phyloP scores from a whole-genome alignment of 1,140 invertebrate species.

The Diabrotica undecimpunctata region DNA sequence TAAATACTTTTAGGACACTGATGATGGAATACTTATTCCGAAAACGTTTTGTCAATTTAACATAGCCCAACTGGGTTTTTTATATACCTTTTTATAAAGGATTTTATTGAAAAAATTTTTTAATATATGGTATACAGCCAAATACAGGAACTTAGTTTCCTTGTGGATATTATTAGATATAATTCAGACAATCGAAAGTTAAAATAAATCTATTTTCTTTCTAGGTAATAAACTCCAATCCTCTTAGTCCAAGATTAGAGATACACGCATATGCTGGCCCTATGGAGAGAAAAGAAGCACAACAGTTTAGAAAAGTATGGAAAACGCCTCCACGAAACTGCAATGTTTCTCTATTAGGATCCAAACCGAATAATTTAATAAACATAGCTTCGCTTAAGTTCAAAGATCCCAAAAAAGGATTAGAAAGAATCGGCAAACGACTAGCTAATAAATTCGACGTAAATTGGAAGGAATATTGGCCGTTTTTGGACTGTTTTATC shows the following conservation, averaged over 20 bases:
- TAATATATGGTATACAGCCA: too few relatives aligned
- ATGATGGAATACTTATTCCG: too few relatives aligned
- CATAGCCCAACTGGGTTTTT: too few relatives aligned
- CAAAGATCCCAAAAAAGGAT: conserved; percentile 76
- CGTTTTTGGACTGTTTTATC: conserved; percentile 75
- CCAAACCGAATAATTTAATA: conserved; percentile 28
- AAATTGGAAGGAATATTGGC: conserved; percentile 89
- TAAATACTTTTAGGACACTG: too few relatives aligned
- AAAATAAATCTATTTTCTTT: conserved; percentile 19
- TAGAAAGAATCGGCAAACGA: conserved; percentile 76
- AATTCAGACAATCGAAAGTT: too few relatives aligned
- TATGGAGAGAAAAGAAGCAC: conserved; percentile 71
- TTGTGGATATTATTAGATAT: too few relatives aligned
- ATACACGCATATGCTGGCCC: conserved; percentile 81
- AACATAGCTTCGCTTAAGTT: conserved; percentile 54
- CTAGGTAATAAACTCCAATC: conserved; percentile 61
- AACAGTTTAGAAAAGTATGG: conserved; percentile 72
- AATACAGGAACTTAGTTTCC: too few relatives aligned
- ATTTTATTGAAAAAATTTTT: too few relatives aligned
- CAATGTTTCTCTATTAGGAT: conserved; percentile 30
- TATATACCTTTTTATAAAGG: too few relatives aligned
- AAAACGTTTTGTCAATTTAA: too few relatives aligned
- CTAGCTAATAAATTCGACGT: conserved; percentile 72
- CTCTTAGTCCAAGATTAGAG: conserved; percentile 63
- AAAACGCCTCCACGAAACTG: conserved; percentile 70